Percentiles rank a stretch among this genome's conserved stretches.
Conservation (phyloP, 2,888 invertebrate genomes). For the Plusia festucae region DNA sequence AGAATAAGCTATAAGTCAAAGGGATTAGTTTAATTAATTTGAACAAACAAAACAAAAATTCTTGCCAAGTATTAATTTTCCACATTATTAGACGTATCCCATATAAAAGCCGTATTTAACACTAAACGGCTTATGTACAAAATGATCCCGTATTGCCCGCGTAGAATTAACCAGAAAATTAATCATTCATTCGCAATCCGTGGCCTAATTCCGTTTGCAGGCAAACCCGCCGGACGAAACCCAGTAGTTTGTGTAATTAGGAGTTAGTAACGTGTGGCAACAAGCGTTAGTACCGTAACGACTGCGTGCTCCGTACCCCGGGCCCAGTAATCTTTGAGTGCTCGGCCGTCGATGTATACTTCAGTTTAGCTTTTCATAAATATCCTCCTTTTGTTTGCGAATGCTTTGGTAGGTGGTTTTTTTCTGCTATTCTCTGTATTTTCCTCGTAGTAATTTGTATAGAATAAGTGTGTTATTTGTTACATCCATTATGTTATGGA, state of each 20-base stretch:
- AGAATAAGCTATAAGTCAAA: neutral
- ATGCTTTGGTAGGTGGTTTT: conserved; percentile 12
- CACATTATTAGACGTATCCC: conserved; percentile 16
- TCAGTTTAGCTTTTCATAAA: conserved; percentile 35
- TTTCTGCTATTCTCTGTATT: neutral
- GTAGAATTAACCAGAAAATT: conserved; percentile 51
- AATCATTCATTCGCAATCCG: conserved; percentile 57
- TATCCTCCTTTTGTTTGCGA: conserved; percentile 14
- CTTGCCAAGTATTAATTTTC: neutral
- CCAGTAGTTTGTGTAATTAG: conserved; percentile 60
- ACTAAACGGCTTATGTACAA: conserved; percentile 37
- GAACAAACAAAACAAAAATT: neutral
- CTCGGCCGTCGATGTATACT: conserved; percentile 30
- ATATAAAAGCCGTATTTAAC: conserved; percentile 32
- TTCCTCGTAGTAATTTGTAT: conserved; percentile 6
- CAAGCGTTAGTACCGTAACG: conserved; percentile 53
- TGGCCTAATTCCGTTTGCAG: conserved; percentile 56
- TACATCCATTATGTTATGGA: neutral
- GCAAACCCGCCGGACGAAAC: conserved; percentile 45
- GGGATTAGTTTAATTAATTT: neutral
- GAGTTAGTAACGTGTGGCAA: conserved; percentile 50
- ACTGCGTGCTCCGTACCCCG: conserved; percentile 36
- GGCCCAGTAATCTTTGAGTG: conserved; percentile 47
- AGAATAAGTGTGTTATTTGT: conserved; percentile 1
- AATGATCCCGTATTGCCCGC: conserved; percentile 37